Base-by-base conservation (phyloP, 1,140 invertebrate species). In the Diachasmimorpha longicaudata region DNA sequence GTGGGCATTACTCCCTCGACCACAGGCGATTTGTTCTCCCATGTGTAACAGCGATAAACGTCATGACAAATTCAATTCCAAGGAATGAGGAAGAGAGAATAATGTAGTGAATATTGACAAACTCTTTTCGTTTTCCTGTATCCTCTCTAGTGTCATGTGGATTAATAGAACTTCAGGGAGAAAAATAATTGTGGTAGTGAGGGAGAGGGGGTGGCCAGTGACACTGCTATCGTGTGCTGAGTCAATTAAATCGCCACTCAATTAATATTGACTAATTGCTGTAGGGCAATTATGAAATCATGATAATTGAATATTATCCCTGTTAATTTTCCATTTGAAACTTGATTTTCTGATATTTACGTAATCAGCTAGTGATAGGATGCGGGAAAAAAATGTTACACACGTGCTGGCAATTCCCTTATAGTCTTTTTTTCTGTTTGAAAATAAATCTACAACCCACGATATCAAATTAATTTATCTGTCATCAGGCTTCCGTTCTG, bases 391-490 rank as follows among this genome's bases (percentile, higher is more conserved):
- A 63, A 63, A 63, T 63, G 19, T 63, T 25, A 63, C 10, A 63
- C 58, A 63, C 23, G 58, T 63, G 58, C 9, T 63, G 31, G 31
- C 48, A 52, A 52, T 52, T 16, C 13, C 48, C n/a, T 52, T 6
- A n/a, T 16, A n/a, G 11, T 52, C n/a, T 52, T 63, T 63, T 63
- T 11, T 25, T 63, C 23, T 70, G 4, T 23, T 16, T 14, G 66
- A 36, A 68, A 75, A 75, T 75, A 69, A 75, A 69, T 46, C 39
- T 44, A 63, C 31, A 75, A 75, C 52, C 73, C 73, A 52, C 73
- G 73, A 75, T 75, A 75, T 75, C 73, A 19, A 67, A 52, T 75
- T 75, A 55, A 66, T 63, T 63, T 63, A 63, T 63, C 58, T 63
- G 58, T 63, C 58, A 63, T 63, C 67, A 66, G 37, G 55, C 72